phyloP scores from a whole-genome alignment of 2,888 invertebrate species.

The Drosophila picticornis region DNA sequence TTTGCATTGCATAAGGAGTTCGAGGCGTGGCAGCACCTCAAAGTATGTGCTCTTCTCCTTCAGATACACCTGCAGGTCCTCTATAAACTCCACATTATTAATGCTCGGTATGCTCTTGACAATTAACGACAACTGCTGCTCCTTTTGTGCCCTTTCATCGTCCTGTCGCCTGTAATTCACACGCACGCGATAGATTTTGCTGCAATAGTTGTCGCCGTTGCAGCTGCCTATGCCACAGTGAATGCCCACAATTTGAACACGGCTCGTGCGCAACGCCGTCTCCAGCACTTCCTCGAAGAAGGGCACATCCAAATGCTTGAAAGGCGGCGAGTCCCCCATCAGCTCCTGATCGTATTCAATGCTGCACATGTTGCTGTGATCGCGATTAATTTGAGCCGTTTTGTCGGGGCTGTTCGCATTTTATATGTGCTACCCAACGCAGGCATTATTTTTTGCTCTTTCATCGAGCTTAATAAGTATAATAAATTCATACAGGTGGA shows the following conservation, averaged over 20 bases:
- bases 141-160: neutral
- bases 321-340: slow-evolving; percentile 26
- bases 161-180: slow-evolving; percentile 53
- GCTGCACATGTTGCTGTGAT: slow-evolving; percentile 65
- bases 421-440: slow-evolving; percentile 48
- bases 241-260: slow-evolving; percentile 54
- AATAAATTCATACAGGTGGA: slow-evolving; percentile 30
- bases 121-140: slow-evolving; percentile 45
- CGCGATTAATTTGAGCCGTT: slow-evolving; percentile 32
- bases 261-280: slow-evolving; percentile 65
- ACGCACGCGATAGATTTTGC: slow-evolving; percentile 78
- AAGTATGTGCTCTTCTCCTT: slow-evolving; percentile 85
- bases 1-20: slow-evolving; percentile 82
- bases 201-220: slow-evolving; percentile 83
- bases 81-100: slow-evolving; percentile 71
- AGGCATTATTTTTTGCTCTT: neutral
- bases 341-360: slow-evolving; percentile 69
- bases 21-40: slow-evolving; percentile 84
- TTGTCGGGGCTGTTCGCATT: slow-evolving; percentile 14
- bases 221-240: slow-evolving; percentile 71
- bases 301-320: slow-evolving; percentile 63
- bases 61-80: slow-evolving; percentile 84
- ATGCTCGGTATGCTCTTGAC: slow-evolving; percentile 68
- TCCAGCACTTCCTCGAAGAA: slow-evolving; percentile 79
- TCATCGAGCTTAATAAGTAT: slow-evolving; percentile 9